phyloP scores from a whole-genome alignment of 2,113 vertebrate genomes.

The Orientallactaga bullata region DNA sequence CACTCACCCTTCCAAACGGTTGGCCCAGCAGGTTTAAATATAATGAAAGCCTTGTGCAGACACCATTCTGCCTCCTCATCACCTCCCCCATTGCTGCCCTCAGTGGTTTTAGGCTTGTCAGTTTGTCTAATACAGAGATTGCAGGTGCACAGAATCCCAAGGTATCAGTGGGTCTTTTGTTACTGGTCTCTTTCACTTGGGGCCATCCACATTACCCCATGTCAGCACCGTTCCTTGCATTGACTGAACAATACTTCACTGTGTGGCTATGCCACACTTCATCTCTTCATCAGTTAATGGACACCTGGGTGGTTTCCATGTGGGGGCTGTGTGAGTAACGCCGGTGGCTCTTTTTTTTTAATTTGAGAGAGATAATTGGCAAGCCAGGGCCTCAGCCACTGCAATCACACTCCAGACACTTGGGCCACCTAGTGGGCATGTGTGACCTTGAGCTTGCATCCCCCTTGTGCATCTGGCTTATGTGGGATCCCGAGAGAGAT shows the following conservation, averaged over 20 bases:
- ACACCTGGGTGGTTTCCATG: background rate
- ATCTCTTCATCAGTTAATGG: background rate
- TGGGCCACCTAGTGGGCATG: too few relatives aligned
- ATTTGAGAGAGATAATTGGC: too few relatives aligned
- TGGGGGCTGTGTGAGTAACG: background rate
- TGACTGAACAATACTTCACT: background rate
- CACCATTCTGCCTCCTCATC: too few relatives aligned
- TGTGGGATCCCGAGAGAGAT: background rate
- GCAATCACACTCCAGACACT: too few relatives aligned
- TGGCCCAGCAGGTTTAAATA: too few relatives aligned
- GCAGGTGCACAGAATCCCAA: fast-evolving
- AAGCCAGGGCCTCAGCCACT: too few relatives aligned
- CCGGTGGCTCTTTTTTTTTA: background rate
- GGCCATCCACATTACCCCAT: fast-evolving
- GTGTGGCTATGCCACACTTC: too few relatives aligned
- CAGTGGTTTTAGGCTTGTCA: too few relatives aligned
- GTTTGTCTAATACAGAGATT: too few relatives aligned
- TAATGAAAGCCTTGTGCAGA: too few relatives aligned
- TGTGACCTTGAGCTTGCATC: too few relatives aligned
- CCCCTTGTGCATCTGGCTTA: background rate
- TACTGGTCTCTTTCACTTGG: background rate
- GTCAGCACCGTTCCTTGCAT: fast-evolving
- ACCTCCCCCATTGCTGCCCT: background rate
- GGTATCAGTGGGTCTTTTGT: background rate
- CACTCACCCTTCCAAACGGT: background rate